Base-by-base conservation (phyloP, 2,888 invertebrate species). In the Polia nebulosa region DNA sequence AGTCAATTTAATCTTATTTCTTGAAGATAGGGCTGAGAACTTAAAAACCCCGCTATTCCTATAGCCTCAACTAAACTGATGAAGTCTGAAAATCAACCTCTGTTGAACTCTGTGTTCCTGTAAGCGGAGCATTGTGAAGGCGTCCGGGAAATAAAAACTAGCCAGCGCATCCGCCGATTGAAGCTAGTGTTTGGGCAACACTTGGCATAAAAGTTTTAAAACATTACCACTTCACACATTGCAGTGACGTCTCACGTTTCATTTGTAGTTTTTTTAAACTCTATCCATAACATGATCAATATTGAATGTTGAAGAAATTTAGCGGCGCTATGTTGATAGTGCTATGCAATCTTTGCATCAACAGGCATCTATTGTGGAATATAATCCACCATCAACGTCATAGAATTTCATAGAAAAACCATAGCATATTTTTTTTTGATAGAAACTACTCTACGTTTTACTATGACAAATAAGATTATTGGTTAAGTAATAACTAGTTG, bases 71-170 rank as follows among this genome's bases (percentile, higher is more conserved):
- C 49, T 67, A 58, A 82, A 69, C 70, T 81, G 83, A 77, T 78
- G 74, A 81, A 85, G 85, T 86, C 85, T 90, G 86, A 89, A 89
- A 90, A 88, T 86, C 88, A 89, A 89, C 88, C 88, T 89, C 85
- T 53, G 74, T 86, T 90, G 90, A 91, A 89, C 90, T 84, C 75
- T 1, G 32, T 25, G 60, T 70, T 64, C 72, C 82, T 85, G 81
- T 82, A 75, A 81, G 59, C 69, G 60, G 44, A 59, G 57, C 80
- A 77, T 72, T 82, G 76, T 73, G 56, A 68, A 44, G 66, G 67
- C 76, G 79, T 87, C 84, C 83, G 85, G 82, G 81, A 84, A 85
- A 81, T 73, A 82, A 85, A 85, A 87, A 85, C 82, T 82, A 70
- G 81, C 55, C 73, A 73, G 68, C 78, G 81, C 88, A 88, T 91